Percentiles rank a stretch among this genome's conserved stretches.
Evolutionary conservation across 2,797 vertebrate species (phyloP).

Genomic region (Amphiprion clarkii): DNA sequence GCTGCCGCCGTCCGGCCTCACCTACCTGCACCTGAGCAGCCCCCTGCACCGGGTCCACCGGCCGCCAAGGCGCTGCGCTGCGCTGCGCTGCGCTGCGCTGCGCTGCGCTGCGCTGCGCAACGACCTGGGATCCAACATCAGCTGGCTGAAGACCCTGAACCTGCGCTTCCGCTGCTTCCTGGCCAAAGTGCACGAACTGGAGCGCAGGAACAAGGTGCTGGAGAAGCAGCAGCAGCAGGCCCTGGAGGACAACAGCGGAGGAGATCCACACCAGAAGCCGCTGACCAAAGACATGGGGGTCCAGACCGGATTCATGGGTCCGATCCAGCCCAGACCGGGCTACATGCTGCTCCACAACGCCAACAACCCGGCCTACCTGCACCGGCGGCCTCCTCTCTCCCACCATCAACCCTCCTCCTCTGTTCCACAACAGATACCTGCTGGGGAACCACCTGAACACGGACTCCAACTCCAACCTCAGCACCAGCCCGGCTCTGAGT

Average conservation of each 20-base stretch:
- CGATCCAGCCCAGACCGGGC: constrained; percentile 75
- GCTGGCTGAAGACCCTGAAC: constrained; percentile 93
- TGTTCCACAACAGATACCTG: constrained; percentile 58
- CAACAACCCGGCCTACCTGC: constrained; percentile 73
- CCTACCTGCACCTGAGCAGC: constrained; percentile 73
- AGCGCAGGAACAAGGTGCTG: constrained; percentile 92
- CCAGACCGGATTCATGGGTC: constrained; percentile 88
- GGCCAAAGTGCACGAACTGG: constrained; percentile 94
- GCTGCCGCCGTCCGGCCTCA: constrained; percentile 70
- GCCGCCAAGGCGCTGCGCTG: constrained; percentile 90
- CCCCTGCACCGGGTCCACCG: constrained; percentile 70
- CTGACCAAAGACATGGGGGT: constrained; percentile 87
- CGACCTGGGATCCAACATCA: constrained; percentile 94
- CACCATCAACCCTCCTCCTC: constrained; percentile 62
- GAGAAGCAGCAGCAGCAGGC: constrained; percentile 94
- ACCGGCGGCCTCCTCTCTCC: constrained; percentile 76
- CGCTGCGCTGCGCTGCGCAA: too few species aligned
- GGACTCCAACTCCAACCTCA: constrained; percentile 76
- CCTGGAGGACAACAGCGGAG: constrained; percentile 71
- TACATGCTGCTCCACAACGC: constrained; percentile 66
- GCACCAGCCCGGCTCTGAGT: constrained; percentile 63
- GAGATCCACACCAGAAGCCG: constrained; percentile 68
- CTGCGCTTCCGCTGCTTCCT: constrained; percentile 94
- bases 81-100: too few species aligned
- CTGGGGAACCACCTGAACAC: constrained; percentile 35